Base-by-base conservation (phyloP, 2,888 invertebrate species). In the Peribatodes rhomboidaria region DNA sequence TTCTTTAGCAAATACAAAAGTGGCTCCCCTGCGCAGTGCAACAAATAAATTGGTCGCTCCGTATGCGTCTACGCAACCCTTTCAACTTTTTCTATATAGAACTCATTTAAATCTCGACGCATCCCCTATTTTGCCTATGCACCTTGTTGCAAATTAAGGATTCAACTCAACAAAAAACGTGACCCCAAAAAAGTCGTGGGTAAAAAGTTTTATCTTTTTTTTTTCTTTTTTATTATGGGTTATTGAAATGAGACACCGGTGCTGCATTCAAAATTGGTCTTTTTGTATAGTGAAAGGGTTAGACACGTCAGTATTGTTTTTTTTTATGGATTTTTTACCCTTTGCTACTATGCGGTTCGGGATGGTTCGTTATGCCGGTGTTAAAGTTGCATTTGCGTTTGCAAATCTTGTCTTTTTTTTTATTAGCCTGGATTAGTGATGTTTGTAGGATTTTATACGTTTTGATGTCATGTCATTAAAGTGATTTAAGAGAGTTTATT, bases 81-180 rank as follows among this genome's bases (percentile, higher is more conserved):
- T 84, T 80, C 74, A 68, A 76, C 80, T 87, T 88, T 88, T 88
- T 90, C 78, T 79, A 83, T 87, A 89, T 86, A 83, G 85, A 89
- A 87, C 89, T 88, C 87, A 92, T 92, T 90, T 88, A 86, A 89
- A 91, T 90, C 87, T 81, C 80, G 78, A 76, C 79, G 77, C 83
- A 86, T 82, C 85, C 90, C 89, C 86, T 87, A 84, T 85, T 78
- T 87, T 86, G 87, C 83, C 82, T 86, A 89, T 93, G 92, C 92
- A 93, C 93, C 93, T 93, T 92, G 93, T 92, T 91, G 92, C 93
- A 92, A 93, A 93, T 93, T 92, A 92, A 90, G 89, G 88, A 90
- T 90, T 86, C 88, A 87, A 86, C 84, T 80, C 46, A 68, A 80
- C 81, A 82, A 91, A 91, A 90, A 91, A 87, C 76, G 85, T 89